Conservation (phyloP, 2,888 invertebrate species). For the Augochlorella aurata region DNA sequence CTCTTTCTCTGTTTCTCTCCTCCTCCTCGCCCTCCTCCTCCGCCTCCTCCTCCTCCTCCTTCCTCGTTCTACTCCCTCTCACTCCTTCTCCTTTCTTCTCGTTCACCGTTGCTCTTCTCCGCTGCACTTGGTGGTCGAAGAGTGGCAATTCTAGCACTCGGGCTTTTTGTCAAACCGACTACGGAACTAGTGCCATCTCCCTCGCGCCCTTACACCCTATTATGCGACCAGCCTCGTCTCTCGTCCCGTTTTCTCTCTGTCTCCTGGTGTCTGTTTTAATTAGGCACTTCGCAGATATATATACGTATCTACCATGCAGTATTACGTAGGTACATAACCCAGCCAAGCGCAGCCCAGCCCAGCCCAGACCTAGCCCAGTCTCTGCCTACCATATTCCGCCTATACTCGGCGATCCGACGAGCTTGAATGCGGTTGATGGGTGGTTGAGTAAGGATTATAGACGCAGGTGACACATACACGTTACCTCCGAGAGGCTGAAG, state of each 20-base stretch:
- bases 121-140: constrained; percentile 79
- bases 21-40: constrained; percentile 70
- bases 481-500: constrained; percentile 63
- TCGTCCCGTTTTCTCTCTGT: constrained; percentile 75
- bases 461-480: constrained; percentile 74
- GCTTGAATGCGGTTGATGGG: constrained; percentile 78
- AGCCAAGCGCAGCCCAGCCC: constrained; percentile 52
- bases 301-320: constrained; percentile 57
- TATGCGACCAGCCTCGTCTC: constrained; percentile 70
- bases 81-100: constrained; percentile 60
- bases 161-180: constrained; percentile 77
- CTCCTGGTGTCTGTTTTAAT: constrained; percentile 83
- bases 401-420: constrained; percentile 76
- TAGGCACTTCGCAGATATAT: constrained; percentile 82
- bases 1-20: constrained; percentile 35
- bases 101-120: constrained; percentile 73
- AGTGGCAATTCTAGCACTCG: constrained; percentile 81
- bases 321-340: constrained; percentile 63
- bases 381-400: constrained; percentile 68
- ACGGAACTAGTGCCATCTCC: constrained; percentile 77
- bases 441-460: constrained; percentile 81
- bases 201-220: constrained; percentile 76
- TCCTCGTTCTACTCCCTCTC: constrained; percentile 52
- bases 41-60: constrained; percentile 46
- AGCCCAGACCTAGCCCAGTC: constrained; percentile 50